phyloP scores from a whole-genome alignment of 1,140 invertebrate genomes.

The Prorops nasuta region DNA sequence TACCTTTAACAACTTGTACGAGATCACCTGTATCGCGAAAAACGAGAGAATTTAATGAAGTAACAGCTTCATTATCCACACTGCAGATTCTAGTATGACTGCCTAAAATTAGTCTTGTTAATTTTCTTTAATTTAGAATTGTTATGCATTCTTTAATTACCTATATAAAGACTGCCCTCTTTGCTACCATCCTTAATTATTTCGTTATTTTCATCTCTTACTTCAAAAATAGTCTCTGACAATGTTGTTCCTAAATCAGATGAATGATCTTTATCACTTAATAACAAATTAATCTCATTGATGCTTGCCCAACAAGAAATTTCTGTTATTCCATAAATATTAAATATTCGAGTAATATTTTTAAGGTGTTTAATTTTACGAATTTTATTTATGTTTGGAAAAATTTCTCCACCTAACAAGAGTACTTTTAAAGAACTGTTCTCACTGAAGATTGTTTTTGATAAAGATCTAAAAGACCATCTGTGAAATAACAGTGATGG shows the following conservation, averaged over 20 bases:
- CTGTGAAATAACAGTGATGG: constrained; percentile 68
- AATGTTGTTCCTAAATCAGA: constrained; percentile 61
- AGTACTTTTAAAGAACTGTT: constrained; percentile 59
- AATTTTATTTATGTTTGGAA: constrained; percentile 54
- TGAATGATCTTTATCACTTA: neutral
- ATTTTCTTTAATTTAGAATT: constrained; percentile 2
- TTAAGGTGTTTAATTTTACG: constrained; percentile 51
- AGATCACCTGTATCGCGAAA: constrained; percentile 70
- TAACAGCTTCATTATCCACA: constrained; percentile 57
- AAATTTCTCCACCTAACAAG: constrained; percentile 65
- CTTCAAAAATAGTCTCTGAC: constrained; percentile 62
- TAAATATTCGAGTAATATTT: constrained; percentile 66
- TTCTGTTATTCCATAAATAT: constrained; percentile 82
- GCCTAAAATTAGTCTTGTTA: constrained; percentile 51
- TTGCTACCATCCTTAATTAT: constrained; percentile 38
- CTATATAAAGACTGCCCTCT: constrained; percentile 64
- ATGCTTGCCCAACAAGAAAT: constrained; percentile 80
- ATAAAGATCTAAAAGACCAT: constrained; percentile 58
- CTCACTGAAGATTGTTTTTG: constrained; percentile 58
- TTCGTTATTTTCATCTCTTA: constrained; percentile 43
- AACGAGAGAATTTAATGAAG: constrained; percentile 45
- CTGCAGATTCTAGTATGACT: constrained; percentile 64
- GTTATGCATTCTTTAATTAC: constrained; percentile 39
- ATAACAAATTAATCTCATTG: constrained; percentile 54
- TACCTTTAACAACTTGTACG: constrained; percentile 52